phyloP scores from a whole-genome alignment of 2,888 invertebrate genomes.

The Athrips mouffetella region DNA sequence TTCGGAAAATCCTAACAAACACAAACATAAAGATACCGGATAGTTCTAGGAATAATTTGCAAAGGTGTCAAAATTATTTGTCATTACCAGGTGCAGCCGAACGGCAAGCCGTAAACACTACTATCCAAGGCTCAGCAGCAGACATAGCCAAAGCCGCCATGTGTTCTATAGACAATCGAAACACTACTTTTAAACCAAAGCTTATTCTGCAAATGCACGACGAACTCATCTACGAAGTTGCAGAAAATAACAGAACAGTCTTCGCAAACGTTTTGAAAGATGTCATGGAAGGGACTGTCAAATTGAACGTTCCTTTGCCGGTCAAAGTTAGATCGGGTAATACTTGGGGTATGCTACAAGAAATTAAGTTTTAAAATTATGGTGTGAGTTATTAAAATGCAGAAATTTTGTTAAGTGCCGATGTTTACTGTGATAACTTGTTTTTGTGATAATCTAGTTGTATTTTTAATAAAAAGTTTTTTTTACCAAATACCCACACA shows the following conservation, averaged over 20 bases:
- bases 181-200: conserved; percentile 67
- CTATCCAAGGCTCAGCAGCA: conserved; percentile 97
- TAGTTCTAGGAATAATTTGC: no score
- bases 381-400: background rate
- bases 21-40: no score
- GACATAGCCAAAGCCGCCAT: conserved; percentile 96
- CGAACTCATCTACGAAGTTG: conserved; percentile 95
- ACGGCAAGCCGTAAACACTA: conserved; percentile 97
- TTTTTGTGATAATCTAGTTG: no score
- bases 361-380: conserved; percentile 24
- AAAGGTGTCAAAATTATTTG: no score
- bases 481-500: no score
- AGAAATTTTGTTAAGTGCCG: background rate
- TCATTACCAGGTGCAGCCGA: conserved; percentile 90
- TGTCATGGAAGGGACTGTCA: conserved; percentile 88
- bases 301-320: conserved; percentile 87
- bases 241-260: conserved; percentile 70
- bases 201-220: conserved; percentile 96
- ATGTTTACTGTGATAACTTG: background rate
- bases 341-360: conserved; percentile 84
- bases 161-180: conserved; percentile 83
- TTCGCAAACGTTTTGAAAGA: conserved; percentile 82
- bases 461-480: no score
- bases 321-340: conserved; percentile 91
- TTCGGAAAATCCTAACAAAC: no score